Percentiles rank a stretch among this genome's conserved stretches.
Evolutionary conservation across 2,113 vertebrate genomes (phyloP).

Genomic region (Megaceryle torquata): DNA sequence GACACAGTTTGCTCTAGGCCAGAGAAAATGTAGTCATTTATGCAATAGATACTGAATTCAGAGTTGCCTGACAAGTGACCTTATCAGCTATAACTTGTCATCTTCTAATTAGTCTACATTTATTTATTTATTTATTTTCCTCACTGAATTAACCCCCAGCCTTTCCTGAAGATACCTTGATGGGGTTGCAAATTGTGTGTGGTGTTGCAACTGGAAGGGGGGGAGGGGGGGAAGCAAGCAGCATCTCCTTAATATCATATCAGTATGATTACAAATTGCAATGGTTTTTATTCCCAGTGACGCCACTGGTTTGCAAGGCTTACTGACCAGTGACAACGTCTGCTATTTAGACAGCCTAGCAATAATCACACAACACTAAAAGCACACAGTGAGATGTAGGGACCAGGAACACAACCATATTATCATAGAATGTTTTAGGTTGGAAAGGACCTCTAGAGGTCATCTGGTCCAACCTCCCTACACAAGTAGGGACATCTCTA

Average conservation of each 20-base stretch:
- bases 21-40: slow-evolving; percentile 39
- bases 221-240: too few species aligned
- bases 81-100: slow-evolving; percentile 39
- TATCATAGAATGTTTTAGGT: too few species aligned
- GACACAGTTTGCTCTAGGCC: slow-evolving; percentile 6
- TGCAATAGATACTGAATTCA: background rate
- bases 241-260: background rate
- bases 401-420: background rate
- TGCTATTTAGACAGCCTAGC: background rate
- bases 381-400: background rate
- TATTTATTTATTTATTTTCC: background rate
- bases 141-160: background rate
- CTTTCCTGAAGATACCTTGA: background rate
- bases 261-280: background rate
- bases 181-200: background rate
- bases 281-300: background rate
- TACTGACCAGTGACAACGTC: background rate
- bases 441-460: too few species aligned
- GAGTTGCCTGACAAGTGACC: slow-evolving; percentile 45
- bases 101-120: slow-evolving; percentile 18
- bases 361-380: background rate
- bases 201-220: background rate
- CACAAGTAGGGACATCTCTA: too few species aligned
- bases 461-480: too few species aligned
- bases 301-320: background rate